A percentile compares a stretch with the other conserved stretches of the same genome.
Evolutionary conservation across 2,797 vertebrate species (phyloP).

Genomic region (Phoxinus dragarum): DNA sequence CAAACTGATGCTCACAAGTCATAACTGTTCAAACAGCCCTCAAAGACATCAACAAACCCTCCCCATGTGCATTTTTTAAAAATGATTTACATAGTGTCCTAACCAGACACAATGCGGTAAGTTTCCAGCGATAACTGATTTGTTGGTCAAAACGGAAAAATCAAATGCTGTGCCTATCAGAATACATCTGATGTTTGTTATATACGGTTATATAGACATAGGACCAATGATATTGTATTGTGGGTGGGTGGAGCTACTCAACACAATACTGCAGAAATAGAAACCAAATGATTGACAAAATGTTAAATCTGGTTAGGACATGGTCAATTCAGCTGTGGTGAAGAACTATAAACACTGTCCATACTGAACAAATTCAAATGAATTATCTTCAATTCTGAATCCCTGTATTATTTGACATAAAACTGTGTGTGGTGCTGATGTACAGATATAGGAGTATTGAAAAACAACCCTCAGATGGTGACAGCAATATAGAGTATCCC

Average conservation of each 20-base stretch:
- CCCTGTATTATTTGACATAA: not conserved
- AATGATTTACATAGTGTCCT: not conserved
- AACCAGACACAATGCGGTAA: not conserved
- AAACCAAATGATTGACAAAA: not conserved
- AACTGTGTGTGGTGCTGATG: not conserved
- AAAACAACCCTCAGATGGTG: not conserved
- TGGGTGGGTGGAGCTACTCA: not conserved
- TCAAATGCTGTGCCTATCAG: not conserved
- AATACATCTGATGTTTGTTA: not conserved
- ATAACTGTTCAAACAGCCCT: slow-evolving; percentile 22
- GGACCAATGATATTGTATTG: not conserved
- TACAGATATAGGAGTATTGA: not conserved
- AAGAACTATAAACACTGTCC: not conserved
- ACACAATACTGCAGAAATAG: not conserved
- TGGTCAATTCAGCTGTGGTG: not conserved
- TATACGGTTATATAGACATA: not conserved
- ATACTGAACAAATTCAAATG: not conserved
- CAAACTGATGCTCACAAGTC: slow-evolving; percentile 29
- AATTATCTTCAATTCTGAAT: not conserved
- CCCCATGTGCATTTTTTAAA: not conserved
- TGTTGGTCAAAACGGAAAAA: not conserved
- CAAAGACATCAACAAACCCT: slow-evolving; percentile 28
- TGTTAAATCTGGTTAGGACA: slow-evolving; percentile 1
- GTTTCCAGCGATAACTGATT: not conserved
- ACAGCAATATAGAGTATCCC: slow-evolving; percentile 17